A percentile compares a stretch with the other conserved stretches of the same genome.
Conservation (phyloP, 2,797 vertebrate species). For the Rallus crepitans region DNA sequence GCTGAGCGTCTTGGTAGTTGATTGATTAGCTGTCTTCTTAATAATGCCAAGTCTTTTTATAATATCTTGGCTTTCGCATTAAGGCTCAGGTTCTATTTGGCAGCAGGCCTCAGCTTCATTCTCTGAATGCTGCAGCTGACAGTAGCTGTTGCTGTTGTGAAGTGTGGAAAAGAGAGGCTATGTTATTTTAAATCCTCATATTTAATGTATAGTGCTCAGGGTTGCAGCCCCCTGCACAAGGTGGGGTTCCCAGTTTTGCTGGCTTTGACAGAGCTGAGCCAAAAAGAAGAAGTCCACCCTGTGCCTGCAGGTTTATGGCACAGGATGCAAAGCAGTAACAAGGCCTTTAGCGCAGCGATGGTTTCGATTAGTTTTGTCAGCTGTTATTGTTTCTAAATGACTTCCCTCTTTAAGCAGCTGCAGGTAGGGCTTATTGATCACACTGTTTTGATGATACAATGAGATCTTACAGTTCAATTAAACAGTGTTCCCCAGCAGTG, state of each 20-base stretch:
- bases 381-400: background rate
- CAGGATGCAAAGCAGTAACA: background rate
- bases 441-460: background rate
- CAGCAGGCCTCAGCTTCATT: constrained; percentile 11
- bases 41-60: background rate
- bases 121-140: background rate
- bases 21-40: constrained; percentile 58
- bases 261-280: background rate
- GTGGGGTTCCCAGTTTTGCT: background rate
- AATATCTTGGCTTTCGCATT: constrained; percentile 13
- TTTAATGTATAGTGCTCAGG: background rate
- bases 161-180: background rate
- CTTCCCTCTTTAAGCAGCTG: background rate
- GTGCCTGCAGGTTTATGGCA: background rate
- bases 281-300: background rate
- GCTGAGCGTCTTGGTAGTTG: background rate
- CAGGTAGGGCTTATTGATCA: background rate
- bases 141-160: background rate
- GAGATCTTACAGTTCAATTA: constrained; percentile 1
- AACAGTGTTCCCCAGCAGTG: background rate
- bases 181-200: background rate
- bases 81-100: constrained; percentile 25
- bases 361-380: background rate
- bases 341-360: background rate
- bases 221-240: background rate